Conservation (phyloP, 53 echinoderm and acorn worm species). For the Crossaster papposus region DNA sequence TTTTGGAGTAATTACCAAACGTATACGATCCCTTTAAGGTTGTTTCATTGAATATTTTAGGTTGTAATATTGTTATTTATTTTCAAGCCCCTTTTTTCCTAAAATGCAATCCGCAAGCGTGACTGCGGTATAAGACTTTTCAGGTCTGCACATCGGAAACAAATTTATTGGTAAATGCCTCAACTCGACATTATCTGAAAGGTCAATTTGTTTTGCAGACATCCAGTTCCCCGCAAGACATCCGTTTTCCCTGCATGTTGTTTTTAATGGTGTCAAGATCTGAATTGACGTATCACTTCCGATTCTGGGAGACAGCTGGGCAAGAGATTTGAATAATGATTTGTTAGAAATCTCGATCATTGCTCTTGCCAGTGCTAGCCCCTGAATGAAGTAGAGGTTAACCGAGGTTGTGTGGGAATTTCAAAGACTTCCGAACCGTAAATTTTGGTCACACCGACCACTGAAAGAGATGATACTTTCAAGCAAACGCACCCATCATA, state of each 20-base stretch:
- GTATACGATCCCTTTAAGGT: no score
- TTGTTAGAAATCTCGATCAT: neutral
- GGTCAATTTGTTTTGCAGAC: neutral
- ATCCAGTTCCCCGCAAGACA: neutral
- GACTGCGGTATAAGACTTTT: neutral
- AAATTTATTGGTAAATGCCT: neutral
- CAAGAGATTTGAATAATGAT: neutral
- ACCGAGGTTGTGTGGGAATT: neutral
- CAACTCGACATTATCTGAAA: neutral
- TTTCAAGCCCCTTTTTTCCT: neutral
- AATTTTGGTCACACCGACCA: neutral
- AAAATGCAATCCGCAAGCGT: neutral
- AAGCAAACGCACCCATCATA: no score
- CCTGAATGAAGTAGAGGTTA: neutral
- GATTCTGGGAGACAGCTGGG: neutral
- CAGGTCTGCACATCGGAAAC: neutral
- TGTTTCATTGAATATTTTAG: no score
- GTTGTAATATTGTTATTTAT: no score
- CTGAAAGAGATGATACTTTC: neutral
- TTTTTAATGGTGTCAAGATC: neutral
- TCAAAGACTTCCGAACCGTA: neutral
- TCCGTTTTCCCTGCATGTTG: neutral
- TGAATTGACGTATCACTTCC: neutral
- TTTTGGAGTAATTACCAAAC: no score
- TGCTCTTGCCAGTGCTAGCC: neutral